Percentiles rank a stretch among this genome's conserved stretches.
These are phyloP conservation scores for Pecten maximus DNA, from an alignment of 2,888 invertebrate genomes.

Conservation along the genomic window DNA sequence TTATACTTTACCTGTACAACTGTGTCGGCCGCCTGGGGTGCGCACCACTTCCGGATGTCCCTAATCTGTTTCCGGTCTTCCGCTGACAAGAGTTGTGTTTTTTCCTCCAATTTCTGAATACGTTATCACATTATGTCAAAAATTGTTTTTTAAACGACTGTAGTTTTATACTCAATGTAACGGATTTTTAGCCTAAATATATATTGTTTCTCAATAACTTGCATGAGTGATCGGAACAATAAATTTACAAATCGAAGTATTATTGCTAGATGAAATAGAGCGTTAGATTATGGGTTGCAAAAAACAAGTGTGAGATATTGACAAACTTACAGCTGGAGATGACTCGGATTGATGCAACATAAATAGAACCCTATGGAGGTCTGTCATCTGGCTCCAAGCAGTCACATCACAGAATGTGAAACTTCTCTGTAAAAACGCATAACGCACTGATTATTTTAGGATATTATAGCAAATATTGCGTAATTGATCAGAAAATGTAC, in stretches of 20 bases:
- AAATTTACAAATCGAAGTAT: too few relatives aligned
- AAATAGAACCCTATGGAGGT: conserved; percentile 44
- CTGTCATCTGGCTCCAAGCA: conserved; percentile 45
- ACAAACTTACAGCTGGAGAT: background rate
- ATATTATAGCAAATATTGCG: background rate
- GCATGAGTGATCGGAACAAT: too few relatives aligned
- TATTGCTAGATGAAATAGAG: too few relatives aligned
- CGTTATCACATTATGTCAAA: too few relatives aligned
- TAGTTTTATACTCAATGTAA: too few relatives aligned
- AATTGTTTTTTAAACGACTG: too few relatives aligned
- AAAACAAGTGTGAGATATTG: background rate
- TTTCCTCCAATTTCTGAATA: conserved; percentile 31
- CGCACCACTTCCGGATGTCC: conserved; percentile 38
- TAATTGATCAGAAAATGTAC: background rate
- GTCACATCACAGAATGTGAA: conserved; percentile 44
- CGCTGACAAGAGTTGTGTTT: conserved; percentile 35
- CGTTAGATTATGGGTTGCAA: too few relatives aligned
- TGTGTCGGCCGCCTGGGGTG: conserved; percentile 39
- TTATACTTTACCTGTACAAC: conserved; percentile 42
- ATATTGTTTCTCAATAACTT: too few relatives aligned
- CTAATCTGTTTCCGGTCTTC: conserved; percentile 42
- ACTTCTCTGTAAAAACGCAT: conserved; percentile 41
- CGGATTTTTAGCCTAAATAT: too few relatives aligned
- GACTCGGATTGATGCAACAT: conserved; percentile 39
- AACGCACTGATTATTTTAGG: background rate